These are phyloP conservation scores for Scomber scombrus DNA, from an alignment of 2,113 vertebrate species.

Conservation along the genomic window DNA sequence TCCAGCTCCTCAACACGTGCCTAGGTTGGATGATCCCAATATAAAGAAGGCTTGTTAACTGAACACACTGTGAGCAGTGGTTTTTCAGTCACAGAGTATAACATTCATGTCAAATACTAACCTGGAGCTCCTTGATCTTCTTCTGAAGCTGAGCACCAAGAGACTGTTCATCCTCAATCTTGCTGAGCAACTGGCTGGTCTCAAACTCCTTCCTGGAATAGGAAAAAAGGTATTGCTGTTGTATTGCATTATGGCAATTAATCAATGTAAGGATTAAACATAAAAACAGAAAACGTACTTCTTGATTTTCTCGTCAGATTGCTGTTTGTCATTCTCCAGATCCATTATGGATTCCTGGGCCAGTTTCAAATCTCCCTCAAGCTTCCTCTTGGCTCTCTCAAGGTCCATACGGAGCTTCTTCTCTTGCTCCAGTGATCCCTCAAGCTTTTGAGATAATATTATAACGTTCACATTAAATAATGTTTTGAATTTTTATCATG, in stretches of 20 bases:
- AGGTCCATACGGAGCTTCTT: constrained; percentile 90
- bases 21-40: constrained; percentile 26
- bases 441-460: constrained; percentile 79
- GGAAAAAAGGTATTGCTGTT: not conserved
- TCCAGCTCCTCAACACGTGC: constrained; percentile 80
- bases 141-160: constrained; percentile 68
- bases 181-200: constrained; percentile 75
- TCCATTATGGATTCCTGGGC: constrained; percentile 83
- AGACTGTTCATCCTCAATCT: constrained; percentile 73
- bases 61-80: too few relatives aligned
- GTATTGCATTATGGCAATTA: too few relatives aligned
- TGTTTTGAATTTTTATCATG: not conserved
- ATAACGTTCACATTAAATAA: too few relatives aligned
- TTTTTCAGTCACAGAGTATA: not conserved
- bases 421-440: constrained; percentile 90
- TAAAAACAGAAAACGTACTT: constrained; percentile 58
- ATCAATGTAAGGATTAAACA: too few relatives aligned
- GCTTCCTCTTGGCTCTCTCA: constrained; percentile 85
- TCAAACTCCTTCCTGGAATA: constrained; percentile 68
- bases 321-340: constrained; percentile 82
- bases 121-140: constrained; percentile 83
- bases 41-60: not conserved
- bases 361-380: constrained; percentile 83
- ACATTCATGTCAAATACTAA: not conserved
- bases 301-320: constrained; percentile 76